These are phyloP conservation scores for Hippocampus kuda DNA, from an alignment of 2,797 vertebrate species.

Conservation along the genomic window DNA sequence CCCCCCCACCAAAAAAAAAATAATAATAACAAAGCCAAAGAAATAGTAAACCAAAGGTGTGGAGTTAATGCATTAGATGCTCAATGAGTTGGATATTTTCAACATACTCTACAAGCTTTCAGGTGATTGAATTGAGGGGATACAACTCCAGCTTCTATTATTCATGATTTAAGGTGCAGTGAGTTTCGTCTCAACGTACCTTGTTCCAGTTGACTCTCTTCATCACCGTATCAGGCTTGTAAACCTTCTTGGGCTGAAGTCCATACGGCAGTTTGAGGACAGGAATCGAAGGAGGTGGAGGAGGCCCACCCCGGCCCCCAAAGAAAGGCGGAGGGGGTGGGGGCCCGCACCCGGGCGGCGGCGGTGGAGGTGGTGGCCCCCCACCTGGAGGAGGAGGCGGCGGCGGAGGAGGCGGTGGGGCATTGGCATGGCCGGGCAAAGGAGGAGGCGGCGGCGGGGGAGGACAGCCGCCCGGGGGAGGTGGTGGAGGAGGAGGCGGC, in stretches of 20 bases:
- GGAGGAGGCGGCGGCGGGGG: conserved; percentile 59
- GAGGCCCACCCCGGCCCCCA: conserved; percentile 52
- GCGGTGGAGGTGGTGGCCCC: conserved; percentile 68
- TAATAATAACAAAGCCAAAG: too few species aligned
- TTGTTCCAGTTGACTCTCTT: conserved; percentile 97
- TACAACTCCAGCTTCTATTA: too few species aligned
- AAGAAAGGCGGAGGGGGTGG: conserved; percentile 64
- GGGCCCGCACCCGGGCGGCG: conserved; percentile 66
- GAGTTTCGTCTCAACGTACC: conserved; percentile 59
- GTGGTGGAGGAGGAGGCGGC: conserved; percentile 66
- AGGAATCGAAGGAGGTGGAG: conserved; percentile 47
- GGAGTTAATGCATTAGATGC: too few species aligned
- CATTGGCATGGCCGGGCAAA: conserved; percentile 37
- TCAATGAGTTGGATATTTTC: too few species aligned
- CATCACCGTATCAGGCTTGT: conserved; percentile 81
- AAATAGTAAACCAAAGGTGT: too few species aligned
- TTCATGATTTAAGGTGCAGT: neutral
- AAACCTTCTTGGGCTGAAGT: conserved; percentile 83
- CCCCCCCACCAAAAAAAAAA: too few species aligned
- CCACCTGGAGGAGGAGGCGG: conserved; percentile 64
- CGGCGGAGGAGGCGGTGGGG: conserved; percentile 60
- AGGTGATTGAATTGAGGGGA: too few species aligned
- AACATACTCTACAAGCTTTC: too few species aligned
- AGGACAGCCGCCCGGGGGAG: conserved; percentile 48
- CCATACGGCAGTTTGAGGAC: conserved; percentile 79